Conservation (phyloP, 1,140 invertebrate genomes). For the Atopsyche davidsoni region DNA sequence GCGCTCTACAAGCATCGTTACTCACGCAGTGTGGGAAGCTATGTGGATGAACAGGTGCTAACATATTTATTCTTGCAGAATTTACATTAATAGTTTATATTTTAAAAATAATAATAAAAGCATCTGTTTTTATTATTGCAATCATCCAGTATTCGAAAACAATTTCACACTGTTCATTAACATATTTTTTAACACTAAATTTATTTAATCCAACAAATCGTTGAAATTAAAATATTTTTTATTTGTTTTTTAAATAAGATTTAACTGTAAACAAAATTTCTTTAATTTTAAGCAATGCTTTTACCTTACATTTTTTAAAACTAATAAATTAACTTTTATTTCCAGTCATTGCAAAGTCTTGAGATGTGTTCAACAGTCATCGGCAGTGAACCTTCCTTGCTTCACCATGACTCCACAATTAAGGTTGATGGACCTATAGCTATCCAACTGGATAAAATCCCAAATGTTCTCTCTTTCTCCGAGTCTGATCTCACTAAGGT, state of each 20-base stretch:
- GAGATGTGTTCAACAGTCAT: conserved; percentile 40
- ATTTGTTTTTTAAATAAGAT: too few species aligned
- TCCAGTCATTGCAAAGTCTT: conserved; percentile 24
- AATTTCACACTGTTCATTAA: too few species aligned
- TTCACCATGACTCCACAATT: conserved; percentile 37
- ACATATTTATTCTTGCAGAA: background rate
- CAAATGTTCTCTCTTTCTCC: conserved; percentile 34
- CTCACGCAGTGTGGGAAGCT: conserved; percentile 45
- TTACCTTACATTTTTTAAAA: too few species aligned
- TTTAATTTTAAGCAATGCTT: too few species aligned
- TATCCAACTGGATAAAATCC: conserved; percentile 34
- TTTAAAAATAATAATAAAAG: conserved; percentile 5
- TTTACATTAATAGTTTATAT: background rate
- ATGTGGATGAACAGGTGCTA: conserved; percentile 42
- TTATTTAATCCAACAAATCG: too few species aligned
- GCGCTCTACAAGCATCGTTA: conserved; percentile 38
- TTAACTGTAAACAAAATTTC: too few species aligned
- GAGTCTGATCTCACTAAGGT: conserved; percentile 40
- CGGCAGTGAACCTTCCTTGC: conserved; percentile 45
- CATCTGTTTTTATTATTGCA: background rate
- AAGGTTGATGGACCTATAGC: too few species aligned
- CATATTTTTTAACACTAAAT: too few species aligned
- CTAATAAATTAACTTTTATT: too few species aligned
- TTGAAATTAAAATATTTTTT: too few species aligned
- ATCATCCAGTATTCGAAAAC: background rate